phyloP scores from a whole-genome alignment of 2,797 vertebrate genomes.

The Pantherophis alleghaniensis region DNA sequence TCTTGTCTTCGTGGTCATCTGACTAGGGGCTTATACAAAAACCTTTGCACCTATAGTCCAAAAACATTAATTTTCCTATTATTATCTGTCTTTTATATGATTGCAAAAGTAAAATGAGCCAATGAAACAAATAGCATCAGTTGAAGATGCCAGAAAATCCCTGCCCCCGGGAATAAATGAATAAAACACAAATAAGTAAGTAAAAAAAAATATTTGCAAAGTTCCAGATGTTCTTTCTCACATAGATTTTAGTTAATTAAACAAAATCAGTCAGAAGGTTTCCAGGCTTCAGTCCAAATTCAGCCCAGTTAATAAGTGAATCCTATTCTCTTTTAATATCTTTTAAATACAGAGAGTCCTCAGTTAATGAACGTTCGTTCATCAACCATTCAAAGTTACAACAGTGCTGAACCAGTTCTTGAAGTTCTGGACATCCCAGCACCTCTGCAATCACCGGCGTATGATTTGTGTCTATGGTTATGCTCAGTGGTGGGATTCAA shows the following conservation, averaged over 20 bases:
- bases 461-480: neutral
- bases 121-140: neutral
- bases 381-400: neutral
- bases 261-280: neutral
- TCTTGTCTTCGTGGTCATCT: neutral
- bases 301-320: neutral
- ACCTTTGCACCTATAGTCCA: neutral
- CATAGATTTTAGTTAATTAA: neutral
- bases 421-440: neutral
- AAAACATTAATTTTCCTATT: neutral
- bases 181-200: neutral
- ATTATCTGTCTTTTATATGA: neutral
- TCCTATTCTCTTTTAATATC: neutral
- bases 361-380: neutral
- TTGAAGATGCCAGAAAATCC: neutral
- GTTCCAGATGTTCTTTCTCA: neutral
- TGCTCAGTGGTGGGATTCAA: too few species aligned
- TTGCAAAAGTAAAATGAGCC: neutral
- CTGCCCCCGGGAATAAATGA: neutral
- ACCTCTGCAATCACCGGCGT: neutral
- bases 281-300: neutral
- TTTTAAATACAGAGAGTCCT: neutral
- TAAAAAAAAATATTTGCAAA: neutral
- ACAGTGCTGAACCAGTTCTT: neutral
- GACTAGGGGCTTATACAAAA: neutral